Base-by-base conservation (phyloP, 1,140 invertebrate genomes). In the Drosophila rufa region DNA sequence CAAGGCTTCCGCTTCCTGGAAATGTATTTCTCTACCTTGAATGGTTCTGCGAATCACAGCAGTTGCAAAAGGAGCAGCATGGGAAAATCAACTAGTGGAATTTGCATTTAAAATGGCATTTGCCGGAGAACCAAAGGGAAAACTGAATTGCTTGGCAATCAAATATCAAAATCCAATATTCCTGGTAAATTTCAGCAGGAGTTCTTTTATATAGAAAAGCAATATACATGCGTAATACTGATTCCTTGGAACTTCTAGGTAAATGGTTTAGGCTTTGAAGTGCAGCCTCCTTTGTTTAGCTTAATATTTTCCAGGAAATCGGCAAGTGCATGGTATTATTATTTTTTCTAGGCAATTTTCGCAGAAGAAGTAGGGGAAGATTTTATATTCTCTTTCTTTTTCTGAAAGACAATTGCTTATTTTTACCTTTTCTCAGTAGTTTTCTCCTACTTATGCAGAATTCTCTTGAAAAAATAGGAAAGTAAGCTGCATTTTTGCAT, bases 81-180 rank as follows among this genome's bases (percentile, higher is more conserved):
- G 5, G 2, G 40, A 25, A 17, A 42, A 14, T 43, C 27, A 65
- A 66, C 57, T 62, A 66, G 57, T 65, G 56, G 27, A 43, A 64
- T 30, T 64, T 64, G 36, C 59, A 40, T 12, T 14, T 27, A 33
- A 65, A 43, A 27, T 60, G 27, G 7, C 7, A 12, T 36, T n/a
- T 65, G 30, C 57, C 19, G 59, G 19, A 15, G 38, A 30, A 11
- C 33, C 33, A 9, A 8, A 33, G 9, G 8, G 8, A 59, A 43
- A 61, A 60, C 17, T 2, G 51, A 40, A 62, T 62, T 27, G 60
- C 55, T 43, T 15, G 40, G 40, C 56, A 66, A 62, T 64, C 57
- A 36, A 19, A 62, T 66, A 68, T 55, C 30, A 22, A 40, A 53
- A 68, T 70, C n/a, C 22, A 68, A 68, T 68, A 69, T 66, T 56